phyloP scores from a whole-genome alignment of 2,113 vertebrate species.

The Notothenia rossii region DNA sequence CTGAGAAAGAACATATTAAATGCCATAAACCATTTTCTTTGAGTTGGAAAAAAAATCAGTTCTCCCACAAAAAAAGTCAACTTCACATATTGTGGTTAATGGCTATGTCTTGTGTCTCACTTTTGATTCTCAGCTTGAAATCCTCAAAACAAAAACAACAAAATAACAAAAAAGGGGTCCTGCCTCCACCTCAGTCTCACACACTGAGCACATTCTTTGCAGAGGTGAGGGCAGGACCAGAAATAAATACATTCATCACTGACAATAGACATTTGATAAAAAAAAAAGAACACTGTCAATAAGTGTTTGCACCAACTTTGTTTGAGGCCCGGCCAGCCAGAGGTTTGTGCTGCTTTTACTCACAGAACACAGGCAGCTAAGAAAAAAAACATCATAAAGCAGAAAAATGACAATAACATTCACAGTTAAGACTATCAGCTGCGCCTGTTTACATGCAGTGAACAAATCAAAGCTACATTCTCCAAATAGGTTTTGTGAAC shows the following conservation, averaged over 20 bases:
- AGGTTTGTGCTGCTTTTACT: slow-evolving; percentile 76
- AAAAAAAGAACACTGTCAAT: slow-evolving; percentile 93
- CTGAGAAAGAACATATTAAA: slow-evolving; percentile 71
- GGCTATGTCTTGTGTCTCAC: slow-evolving; percentile 91
- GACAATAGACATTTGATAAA: slow-evolving; percentile 94
- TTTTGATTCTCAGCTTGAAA: slow-evolving; percentile 86
- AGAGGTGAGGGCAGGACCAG: slow-evolving; percentile 90
- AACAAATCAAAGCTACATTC: slow-evolving; percentile 71
- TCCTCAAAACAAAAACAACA: slow-evolving; percentile 71
- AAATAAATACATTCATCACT: slow-evolving; percentile 99
- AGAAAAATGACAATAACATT: slow-evolving; percentile 74
- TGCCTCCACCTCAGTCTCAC: slow-evolving; percentile 81
- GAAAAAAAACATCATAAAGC: slow-evolving; percentile 50
- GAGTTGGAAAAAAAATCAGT: slow-evolving; percentile 67
- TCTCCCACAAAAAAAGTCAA: slow-evolving; percentile 80
- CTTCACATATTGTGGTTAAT: slow-evolving; percentile 95
- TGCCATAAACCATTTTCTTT: slow-evolving; percentile 71
- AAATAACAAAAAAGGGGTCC: slow-evolving; percentile 73
- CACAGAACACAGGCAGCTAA: slow-evolving; percentile 70
- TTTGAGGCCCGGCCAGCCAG: slow-evolving; percentile 89
- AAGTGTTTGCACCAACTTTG: slow-evolving; percentile 97
- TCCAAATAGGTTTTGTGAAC: slow-evolving; percentile 59
- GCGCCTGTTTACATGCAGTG: slow-evolving; percentile 74
- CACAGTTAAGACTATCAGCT: slow-evolving; percentile 82
- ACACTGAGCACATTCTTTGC: slow-evolving; percentile 86